Conservation (phyloP, 2,888 invertebrate genomes). For the Drosophila prolongata region DNA sequence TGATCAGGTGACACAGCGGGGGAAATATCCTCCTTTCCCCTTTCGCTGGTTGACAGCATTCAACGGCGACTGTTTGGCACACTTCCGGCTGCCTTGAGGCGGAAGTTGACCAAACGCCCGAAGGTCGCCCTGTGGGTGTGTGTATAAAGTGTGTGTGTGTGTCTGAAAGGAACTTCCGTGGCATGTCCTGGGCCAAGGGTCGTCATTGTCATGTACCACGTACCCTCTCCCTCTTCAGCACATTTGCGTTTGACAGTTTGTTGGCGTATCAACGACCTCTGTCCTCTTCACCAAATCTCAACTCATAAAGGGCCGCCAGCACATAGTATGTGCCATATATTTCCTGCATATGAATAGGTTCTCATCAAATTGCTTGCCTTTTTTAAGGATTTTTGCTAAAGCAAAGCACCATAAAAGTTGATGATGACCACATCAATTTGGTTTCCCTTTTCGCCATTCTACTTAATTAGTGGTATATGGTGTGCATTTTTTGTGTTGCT, state of each 20-base stretch:
- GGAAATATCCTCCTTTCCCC: constrained; percentile 1
- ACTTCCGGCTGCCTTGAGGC: constrained; percentile 58
- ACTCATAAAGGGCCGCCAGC: constrained; percentile 36
- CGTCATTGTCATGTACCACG: constrained; percentile 67
- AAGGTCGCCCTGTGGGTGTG: constrained; percentile 29
- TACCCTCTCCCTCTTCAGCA: constrained; percentile 25
- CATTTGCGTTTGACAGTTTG: constrained; percentile 69
- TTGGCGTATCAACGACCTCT: constrained; percentile 66
- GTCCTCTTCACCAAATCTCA: constrained; percentile 22
- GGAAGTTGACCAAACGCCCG: constrained; percentile 67
- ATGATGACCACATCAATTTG: constrained; percentile 60
- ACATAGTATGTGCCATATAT: constrained; percentile 7
- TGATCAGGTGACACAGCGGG: constrained; percentile 23
- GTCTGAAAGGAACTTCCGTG: constrained; percentile 64
- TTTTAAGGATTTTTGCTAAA: constrained; percentile 26
- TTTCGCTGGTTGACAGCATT: constrained; percentile 36
- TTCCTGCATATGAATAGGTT: not conserved
- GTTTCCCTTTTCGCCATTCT: constrained; percentile 15
- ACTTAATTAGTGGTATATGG: constrained; percentile 55
- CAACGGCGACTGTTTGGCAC: constrained; percentile 59
- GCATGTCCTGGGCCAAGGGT: constrained; percentile 53
- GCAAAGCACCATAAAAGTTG: constrained; percentile 55
- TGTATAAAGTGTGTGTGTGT: constrained; percentile 14
- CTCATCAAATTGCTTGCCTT: constrained; percentile 41
- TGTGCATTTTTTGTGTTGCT: constrained; percentile 12